These are phyloP conservation scores for Gymnocheta viridis DNA, from an alignment of 2,888 invertebrate genomes.

Conservation along the genomic window DNA sequence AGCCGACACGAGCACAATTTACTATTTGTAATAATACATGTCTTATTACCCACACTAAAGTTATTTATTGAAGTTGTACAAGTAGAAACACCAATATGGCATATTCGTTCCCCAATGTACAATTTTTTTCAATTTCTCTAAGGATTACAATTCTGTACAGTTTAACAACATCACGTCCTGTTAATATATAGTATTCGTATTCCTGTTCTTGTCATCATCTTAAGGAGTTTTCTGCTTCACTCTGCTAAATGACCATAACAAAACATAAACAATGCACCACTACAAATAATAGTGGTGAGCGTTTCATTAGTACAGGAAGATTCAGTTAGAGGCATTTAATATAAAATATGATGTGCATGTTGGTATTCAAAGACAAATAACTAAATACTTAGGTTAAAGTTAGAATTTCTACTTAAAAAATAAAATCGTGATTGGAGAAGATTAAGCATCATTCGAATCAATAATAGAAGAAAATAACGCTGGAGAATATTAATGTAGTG, in stretches of 20 bases:
- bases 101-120: not conserved
- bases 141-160: constrained; percentile 23
- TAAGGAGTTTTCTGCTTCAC: not conserved
- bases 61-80: constrained; percentile 25
- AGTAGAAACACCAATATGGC: not conserved
- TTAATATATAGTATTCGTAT: constrained; percentile 53
- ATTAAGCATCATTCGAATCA: not conserved
- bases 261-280: not conserved
- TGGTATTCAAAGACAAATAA: not conserved
- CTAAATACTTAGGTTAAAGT: not conserved
- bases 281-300: not conserved
- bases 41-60: not conserved
- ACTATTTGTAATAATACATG: not conserved
- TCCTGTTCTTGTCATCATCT: constrained; percentile 28
- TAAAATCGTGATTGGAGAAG: no score
- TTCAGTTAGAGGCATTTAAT: not conserved
- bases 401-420: constrained; percentile 3
- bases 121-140: not conserved
- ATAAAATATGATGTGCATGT: constrained; percentile 8
- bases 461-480: not conserved
- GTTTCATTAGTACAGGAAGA: not conserved
- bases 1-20: not conserved
- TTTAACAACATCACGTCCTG: constrained; percentile 54
- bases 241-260: not conserved
- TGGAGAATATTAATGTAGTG: not conserved